Evolutionary conservation across 2,888 invertebrate genomes (phyloP).

Genomic region (Geophilus truncorum): DNA sequence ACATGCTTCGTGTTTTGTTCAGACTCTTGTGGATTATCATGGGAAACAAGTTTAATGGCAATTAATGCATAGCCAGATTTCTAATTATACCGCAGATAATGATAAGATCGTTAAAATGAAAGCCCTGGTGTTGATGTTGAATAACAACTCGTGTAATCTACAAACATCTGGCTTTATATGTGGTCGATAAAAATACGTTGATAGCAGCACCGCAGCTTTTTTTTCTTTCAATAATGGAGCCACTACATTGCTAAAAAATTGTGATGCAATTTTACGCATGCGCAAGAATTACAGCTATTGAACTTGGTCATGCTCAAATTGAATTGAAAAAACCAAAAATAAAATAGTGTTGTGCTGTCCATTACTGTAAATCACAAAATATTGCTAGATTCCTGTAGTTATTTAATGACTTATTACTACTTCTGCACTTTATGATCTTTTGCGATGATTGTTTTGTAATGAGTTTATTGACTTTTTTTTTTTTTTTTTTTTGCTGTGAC

Average conservation of each 20-base stretch:
- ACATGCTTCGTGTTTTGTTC: conserved; percentile 14
- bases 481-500: neutral
- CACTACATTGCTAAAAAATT: too few species aligned
- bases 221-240: too few species aligned
- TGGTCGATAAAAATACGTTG: neutral
- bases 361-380: too few species aligned
- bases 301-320: too few species aligned
- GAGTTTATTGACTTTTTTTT: neutral
- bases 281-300: too few species aligned
- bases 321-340: too few species aligned
- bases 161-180: neutral
- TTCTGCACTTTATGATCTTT: too few species aligned
- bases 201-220: neutral
- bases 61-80: conserved; percentile 12
- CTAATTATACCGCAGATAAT: neutral
- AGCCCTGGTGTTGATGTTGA: neutral
- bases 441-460: too few species aligned
- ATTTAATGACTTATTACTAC: too few species aligned
- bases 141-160: neutral
- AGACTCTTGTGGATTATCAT: neutral
- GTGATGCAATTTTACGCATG: too few species aligned
- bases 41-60: conserved; percentile 2
- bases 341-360: too few species aligned
- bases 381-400: too few species aligned
- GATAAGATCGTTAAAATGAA: neutral